Conservation (phyloP, 2,888 invertebrate species). For the Chydorus sphaericus region DNA sequence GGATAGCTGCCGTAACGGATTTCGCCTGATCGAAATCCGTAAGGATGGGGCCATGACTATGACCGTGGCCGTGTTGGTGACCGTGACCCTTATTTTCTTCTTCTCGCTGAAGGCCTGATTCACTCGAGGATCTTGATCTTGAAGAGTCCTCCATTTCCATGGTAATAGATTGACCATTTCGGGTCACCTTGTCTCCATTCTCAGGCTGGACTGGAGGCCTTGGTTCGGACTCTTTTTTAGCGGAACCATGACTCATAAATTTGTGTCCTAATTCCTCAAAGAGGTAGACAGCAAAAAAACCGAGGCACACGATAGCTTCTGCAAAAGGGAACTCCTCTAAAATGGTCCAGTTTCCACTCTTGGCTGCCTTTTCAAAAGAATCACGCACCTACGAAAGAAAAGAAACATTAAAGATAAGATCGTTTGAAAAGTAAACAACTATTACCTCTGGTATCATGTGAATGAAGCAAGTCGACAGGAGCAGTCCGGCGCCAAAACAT, state of each 20-base stretch:
- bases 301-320: slow-evolving; percentile 36
- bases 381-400: slow-evolving; percentile 26
- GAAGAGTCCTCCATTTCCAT: slow-evolving; percentile 16
- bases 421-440: too few species aligned
- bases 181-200: not conserved
- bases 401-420: not conserved
- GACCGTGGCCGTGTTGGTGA: slow-evolving; percentile 17
- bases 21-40: slow-evolving; percentile 18
- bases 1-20: slow-evolving; percentile 23
- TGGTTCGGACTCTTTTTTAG: not conserved
- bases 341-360: slow-evolving; percentile 16
- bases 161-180: not conserved
- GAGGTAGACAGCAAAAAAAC: slow-evolving; percentile 40
- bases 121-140: slow-evolving; percentile 9
- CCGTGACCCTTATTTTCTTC: slow-evolving; percentile 17
- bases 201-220: not conserved
- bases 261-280: slow-evolving; percentile 32
- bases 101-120: slow-evolving; percentile 17
- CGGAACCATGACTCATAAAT: not conserved
- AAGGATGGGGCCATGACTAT: slow-evolving; percentile 20
- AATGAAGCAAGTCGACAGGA: slow-evolving; percentile 41
- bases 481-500: slow-evolving; percentile 40
- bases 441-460: slow-evolving; percentile 39
- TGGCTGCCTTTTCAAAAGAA: slow-evolving; percentile 29
- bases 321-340: slow-evolving; percentile 30